Conservation (phyloP, 2,113 vertebrate genomes). For the Pimephales promelas region DNA sequence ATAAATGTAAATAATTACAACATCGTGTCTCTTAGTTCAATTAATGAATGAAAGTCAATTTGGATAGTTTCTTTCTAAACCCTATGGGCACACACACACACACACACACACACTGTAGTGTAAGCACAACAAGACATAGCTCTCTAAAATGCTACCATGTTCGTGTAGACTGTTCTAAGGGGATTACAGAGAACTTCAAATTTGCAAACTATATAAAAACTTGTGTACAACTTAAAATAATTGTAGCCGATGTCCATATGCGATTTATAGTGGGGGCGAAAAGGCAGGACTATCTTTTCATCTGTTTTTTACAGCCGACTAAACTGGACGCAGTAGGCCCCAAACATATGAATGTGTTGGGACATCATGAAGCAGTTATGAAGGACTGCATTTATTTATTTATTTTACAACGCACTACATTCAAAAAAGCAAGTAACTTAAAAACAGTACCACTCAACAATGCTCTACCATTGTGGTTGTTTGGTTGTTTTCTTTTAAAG, state of each 20-base stretch:
- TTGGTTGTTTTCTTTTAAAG: background rate
- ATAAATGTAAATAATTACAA: background rate
- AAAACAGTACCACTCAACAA: background rate
- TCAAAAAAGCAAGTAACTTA: background rate
- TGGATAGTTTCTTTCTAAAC: background rate
- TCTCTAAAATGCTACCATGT: background rate
- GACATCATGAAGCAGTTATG: background rate
- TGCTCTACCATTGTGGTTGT: background rate
- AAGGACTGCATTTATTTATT: background rate
- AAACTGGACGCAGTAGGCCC: slow-evolving; percentile 13
- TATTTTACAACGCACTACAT: background rate
- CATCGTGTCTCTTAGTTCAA: background rate
- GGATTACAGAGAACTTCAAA: background rate
- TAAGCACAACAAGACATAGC: slow-evolving; percentile 12
- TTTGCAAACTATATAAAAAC: background rate
- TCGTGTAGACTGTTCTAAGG: background rate
- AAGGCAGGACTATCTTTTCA: background rate
- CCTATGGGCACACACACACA: background rate
- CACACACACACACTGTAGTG: background rate
- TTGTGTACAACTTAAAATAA: background rate
- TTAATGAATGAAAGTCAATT: background rate
- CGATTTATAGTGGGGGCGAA: background rate
- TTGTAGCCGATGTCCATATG: background rate
- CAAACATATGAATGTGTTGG: background rate
- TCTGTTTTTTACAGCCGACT: background rate